Percentiles rank a stretch among this genome's conserved stretches.
phyloP scores from a whole-genome alignment of 2,797 vertebrate genomes.

The Syndactyla subalaris region DNA sequence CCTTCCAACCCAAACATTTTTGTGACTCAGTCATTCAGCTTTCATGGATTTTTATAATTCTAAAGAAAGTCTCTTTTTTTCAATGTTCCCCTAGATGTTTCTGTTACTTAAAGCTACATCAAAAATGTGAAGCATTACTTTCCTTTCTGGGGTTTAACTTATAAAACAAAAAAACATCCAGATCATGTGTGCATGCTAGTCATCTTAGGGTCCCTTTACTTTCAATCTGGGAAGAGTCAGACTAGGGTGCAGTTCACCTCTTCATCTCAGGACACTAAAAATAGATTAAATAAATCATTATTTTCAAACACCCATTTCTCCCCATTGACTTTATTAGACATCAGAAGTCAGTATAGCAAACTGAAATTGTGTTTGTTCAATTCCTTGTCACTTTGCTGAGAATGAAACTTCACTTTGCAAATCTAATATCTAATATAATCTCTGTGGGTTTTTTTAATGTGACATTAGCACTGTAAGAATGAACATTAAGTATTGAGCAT shows the following conservation, averaged over 20 bases:
- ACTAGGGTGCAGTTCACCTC: neutral
- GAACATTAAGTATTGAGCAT: neutral
- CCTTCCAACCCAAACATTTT: neutral
- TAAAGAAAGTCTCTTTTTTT: accelerated
- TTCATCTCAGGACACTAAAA: neutral
- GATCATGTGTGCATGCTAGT: neutral
- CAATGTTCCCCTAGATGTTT: accelerated
- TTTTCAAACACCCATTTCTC: neutral
- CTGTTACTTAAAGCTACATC: neutral
- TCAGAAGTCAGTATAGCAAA: neutral
- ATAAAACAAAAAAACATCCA: neutral
- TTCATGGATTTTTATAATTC: neutral
- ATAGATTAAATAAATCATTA: neutral
- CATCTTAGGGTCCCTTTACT: neutral
- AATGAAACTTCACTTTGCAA: neutral
- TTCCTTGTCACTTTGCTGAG: neutral
- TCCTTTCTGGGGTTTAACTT: neutral
- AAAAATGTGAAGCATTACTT: neutral
- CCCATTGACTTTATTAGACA: neutral
- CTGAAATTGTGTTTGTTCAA: neutral
- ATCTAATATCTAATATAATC: neutral
- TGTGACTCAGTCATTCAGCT: neutral
- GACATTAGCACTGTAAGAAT: neutral
- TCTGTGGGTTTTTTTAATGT: accelerated
- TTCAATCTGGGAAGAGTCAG: neutral